Evolutionary conservation across 2,888 invertebrate species (phyloP).

Genomic region (Eristalis pertinax): DNA sequence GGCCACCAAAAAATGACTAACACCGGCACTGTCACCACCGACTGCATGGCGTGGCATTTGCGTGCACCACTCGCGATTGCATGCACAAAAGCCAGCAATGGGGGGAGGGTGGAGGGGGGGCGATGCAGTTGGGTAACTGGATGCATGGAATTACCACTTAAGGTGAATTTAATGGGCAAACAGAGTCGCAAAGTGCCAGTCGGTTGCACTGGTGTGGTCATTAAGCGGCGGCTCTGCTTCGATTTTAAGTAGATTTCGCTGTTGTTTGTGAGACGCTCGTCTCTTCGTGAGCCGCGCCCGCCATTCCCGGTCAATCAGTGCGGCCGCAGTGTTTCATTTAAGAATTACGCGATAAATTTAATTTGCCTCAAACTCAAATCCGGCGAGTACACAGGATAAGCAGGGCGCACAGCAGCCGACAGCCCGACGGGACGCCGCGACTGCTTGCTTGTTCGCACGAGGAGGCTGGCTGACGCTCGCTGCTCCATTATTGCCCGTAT

Average conservation of each 20-base stretch:
- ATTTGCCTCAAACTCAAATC: conserved; percentile 14
- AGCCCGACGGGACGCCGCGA: background rate
- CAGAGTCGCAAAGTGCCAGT: background rate
- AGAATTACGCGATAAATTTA: conserved; percentile 14
- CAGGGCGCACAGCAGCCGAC: background rate
- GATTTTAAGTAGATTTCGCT: background rate
- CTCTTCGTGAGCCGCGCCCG: too few species aligned
- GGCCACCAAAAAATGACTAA: background rate
- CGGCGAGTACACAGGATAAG: conserved; percentile 7
- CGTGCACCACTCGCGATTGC: conserved; percentile 7
- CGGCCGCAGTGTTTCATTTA: background rate
- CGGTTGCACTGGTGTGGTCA: too few species aligned
- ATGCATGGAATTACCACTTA: conserved; percentile 30
- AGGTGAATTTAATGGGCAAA: conserved; percentile 37
- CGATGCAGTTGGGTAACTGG: conserved; percentile 7
- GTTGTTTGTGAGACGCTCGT: too few species aligned
- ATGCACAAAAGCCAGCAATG: background rate
- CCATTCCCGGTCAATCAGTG: background rate
- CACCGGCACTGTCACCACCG: background rate
- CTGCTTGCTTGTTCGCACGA: background rate
- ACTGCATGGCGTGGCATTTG: background rate
- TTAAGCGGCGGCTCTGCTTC: background rate
- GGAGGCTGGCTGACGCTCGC: background rate
- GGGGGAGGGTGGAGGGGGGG: too few species aligned
- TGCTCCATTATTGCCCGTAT: background rate